Conservation (phyloP, 2,888 invertebrate species). For the Junonia oenone region DNA sequence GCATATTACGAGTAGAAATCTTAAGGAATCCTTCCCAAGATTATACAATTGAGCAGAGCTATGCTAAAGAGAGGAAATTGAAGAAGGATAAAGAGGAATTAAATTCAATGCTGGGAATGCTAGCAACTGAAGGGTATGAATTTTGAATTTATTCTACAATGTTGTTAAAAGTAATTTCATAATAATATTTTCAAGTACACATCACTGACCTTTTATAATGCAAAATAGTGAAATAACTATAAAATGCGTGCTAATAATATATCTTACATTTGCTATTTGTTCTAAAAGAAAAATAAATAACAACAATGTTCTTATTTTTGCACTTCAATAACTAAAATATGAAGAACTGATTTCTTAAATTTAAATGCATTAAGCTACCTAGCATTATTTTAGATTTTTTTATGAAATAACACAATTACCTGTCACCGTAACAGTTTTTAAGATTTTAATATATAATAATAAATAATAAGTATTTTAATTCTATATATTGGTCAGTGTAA, state of each 20-base stretch:
- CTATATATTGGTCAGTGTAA: not conserved
- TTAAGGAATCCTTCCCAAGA: constrained; percentile 84
- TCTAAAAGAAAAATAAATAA: not conserved
- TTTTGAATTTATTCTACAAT: not conserved
- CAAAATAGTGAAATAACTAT: not conserved
- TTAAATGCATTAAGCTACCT: no score
- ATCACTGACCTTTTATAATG: not conserved
- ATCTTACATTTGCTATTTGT: constrained; percentile 1
- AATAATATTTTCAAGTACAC: not conserved
- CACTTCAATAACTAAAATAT: not conserved
- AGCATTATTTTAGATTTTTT: no score
- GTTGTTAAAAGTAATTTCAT: no score
- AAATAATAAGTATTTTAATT: not conserved
- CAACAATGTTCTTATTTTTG: not conserved
- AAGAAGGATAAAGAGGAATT: constrained; percentile 83
- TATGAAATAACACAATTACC: no score
- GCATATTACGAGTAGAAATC: constrained; percentile 95
- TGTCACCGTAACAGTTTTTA: no score
- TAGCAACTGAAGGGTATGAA: constrained; percentile 83
- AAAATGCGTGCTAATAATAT: not conserved
- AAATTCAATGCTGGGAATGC: constrained; percentile 80
- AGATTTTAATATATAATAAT: no score
- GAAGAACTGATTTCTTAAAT: no score
- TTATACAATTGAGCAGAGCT: constrained; percentile 89
- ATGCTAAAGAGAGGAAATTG: constrained; percentile 88